Evolutionary conservation across 2,888 invertebrate species (phyloP), one percentile per base, ranked within the genome.

Genomic region (Tenthredo mesomela): DNA sequence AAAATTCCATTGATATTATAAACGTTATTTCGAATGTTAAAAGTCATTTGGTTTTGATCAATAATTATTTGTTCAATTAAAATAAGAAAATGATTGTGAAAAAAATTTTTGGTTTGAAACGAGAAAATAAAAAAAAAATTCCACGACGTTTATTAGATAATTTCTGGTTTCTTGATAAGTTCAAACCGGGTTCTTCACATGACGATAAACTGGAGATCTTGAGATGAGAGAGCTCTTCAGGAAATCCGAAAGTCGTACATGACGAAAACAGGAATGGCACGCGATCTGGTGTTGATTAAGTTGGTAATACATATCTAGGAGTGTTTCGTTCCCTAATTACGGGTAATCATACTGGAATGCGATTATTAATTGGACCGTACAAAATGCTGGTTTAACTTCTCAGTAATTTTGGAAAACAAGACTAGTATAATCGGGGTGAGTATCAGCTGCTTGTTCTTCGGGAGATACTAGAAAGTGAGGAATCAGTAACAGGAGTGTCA

Each of bases 331-430:
- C 25, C 21, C 15, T 43, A 75, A 75, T 75, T 50, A 29, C 21
- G 47, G 25, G 43, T 29, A 50, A 75, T 43, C 75, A 29, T 47
- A 25, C 21, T 15, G 75, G 25, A 75, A 75, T 75, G 40, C 25
- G 29, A 75, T 43, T 50, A 50, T 50, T 50, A 43, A 75, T 75
- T 75, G 75, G 21, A 10, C 9, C 47, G 75, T 40, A 25, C 15
- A 47, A 2, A 75, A 75, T 4, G 21, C 25, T 29, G 43, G 47
- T 29, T n/a, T 37, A 71, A 71, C 37, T 71, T 40, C 15, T 15
- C 50, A 47, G 25, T 50, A 40, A 47, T 75, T 75, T 75, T 47
- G 12, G n/a, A 47, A 25, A 75, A 75, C 75, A 75, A 21, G 75
- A 47, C 75, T 40, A 40, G 70, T 54, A 54, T n/a, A 37, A 37